A percentile compares a stretch with the other conserved stretches of the same genome.
These are phyloP conservation scores for Halocynthia aurantium DNA, from an alignment of 23 tunicate species.

Conservation along the genomic window DNA sequence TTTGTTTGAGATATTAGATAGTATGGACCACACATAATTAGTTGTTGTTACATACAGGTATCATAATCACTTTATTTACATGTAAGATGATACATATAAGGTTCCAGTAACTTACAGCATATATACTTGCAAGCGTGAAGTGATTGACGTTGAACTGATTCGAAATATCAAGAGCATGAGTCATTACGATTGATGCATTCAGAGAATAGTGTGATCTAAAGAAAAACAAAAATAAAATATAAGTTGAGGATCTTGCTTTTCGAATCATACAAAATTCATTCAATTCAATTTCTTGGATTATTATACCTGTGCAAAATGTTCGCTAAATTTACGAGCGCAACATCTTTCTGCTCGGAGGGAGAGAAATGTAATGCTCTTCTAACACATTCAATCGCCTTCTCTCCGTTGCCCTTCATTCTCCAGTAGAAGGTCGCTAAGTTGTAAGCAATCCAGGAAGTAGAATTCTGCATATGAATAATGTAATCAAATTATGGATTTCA, in stretches of 20 bases:
- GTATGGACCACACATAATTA: not conserved
- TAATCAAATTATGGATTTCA: not conserved
- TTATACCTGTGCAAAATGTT: constrained; percentile 84
- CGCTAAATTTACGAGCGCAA: constrained; percentile 86
- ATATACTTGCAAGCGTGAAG: constrained; percentile 73
- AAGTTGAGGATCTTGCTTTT: not conserved
- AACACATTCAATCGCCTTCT: constrained; percentile 75
- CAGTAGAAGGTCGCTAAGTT: constrained; percentile 84
- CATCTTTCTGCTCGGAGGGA: constrained; percentile 56
- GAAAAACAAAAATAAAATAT: not conserved
- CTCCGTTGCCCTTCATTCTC: constrained; percentile 73
- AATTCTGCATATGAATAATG: constrained; percentile 29
- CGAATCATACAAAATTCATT: not conserved
- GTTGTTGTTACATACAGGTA: not conserved
- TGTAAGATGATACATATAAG: not conserved
- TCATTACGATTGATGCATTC: constrained; percentile 85
- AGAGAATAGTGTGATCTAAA: constrained; percentile 69
- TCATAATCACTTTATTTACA: not conserved
- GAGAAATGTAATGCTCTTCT: constrained; percentile 82
- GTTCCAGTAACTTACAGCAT: constrained; percentile 39
- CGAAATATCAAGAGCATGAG: constrained; percentile 71
- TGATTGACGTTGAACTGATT: constrained; percentile 45
- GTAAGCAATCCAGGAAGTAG: constrained; percentile 79
- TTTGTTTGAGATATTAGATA: not conserved
- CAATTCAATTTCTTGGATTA: not conserved